Conservation (phyloP, 2,888 invertebrate species). For the Megalurothrips usitatus region DNA sequence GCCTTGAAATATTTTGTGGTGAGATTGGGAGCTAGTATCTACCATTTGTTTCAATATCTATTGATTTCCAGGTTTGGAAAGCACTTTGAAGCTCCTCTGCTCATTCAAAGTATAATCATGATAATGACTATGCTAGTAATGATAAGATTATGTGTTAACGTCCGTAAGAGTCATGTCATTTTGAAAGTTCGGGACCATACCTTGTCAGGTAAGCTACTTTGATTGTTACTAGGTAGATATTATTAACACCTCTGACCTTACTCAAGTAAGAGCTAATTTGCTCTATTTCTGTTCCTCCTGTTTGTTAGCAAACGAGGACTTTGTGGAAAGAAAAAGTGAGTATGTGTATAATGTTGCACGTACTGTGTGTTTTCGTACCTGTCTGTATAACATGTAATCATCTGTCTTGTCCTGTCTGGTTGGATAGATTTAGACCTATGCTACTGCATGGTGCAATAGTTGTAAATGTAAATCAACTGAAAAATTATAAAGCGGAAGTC, state of each 20-base stretch:
- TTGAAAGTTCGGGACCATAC: conserved; percentile 60
- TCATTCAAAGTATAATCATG: conserved; percentile 97
- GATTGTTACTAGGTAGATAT: neutral
- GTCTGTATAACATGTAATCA: no score
- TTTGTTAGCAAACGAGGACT: conserved; percentile 10
- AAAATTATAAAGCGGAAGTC: no score
- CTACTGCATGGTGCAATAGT: no score
- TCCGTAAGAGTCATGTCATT: conserved; percentile 67
- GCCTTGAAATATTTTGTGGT: conserved; percentile 42
- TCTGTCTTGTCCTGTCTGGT: no score
- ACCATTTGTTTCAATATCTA: conserved; percentile 31
- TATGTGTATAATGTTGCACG: neutral
- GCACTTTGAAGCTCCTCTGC: conserved; percentile 89
- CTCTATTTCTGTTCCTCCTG: conserved; percentile 7
- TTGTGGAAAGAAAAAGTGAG: conserved; percentile 25
- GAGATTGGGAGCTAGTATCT: neutral
- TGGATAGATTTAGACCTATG: no score
- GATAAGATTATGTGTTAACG: conserved; percentile 87
- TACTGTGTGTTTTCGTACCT: neutral
- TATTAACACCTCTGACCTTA: neutral
- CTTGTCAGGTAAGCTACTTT: conserved; percentile 68
- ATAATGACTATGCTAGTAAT: conserved; percentile 83
- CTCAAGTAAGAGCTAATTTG: neutral
- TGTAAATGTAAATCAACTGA: no score
- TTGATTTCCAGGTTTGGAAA: conserved; percentile 86